Evolutionary conservation across 2,888 invertebrate genomes (phyloP), one percentile per base, ranked within the genome.

Genomic region (Blastobasis adustella): DNA sequence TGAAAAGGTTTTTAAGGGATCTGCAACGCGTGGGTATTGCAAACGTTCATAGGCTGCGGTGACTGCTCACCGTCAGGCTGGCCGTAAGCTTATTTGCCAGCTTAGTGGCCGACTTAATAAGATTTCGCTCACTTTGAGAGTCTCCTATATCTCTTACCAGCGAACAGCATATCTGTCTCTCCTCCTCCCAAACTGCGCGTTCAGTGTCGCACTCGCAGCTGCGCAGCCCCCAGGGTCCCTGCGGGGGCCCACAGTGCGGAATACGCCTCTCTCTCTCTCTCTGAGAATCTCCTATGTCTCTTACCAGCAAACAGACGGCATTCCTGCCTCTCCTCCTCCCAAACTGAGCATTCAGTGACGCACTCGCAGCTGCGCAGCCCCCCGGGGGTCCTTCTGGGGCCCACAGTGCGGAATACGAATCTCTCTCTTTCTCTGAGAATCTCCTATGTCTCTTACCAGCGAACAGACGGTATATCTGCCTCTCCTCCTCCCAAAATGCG

Each of bases 251-350:
- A 37, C 89, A 89, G 0, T n/a, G n/a, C n/a, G n/a, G n/a, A n/a
- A n/a, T n/a, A n/a, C n/a, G n/a, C n/a, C n/a, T n/a, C n/a, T n/a
- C n/a, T n/a, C n/a, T n/a, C n/a, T n/a, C n/a, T n/a, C n/a, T n/a
- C n/a, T n/a, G n/a, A n/a, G n/a, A n/a, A n/a, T n/a, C n/a, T n/a
- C n/a, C n/a, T n/a, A n/a, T n/a, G n/a, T n/a, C n/a, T n/a, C 71
- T 67, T 42, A 87, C 86, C 79, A 41, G 74, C 75, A 37, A 82
- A 82, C 4, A 82, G 54, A 37, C 83, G 58, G 62, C 89, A 89
- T 65, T 85, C 73, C 37, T 69, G 58, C 5, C 68, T 60, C 0
- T 42, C 39, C 0, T 55, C 56, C 42, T 87, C 82, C 82, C 84
- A 83, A 3, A 82, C 73, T 0, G 88, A 65, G 0, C 59, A 55